Evolutionary conservation across 2,888 invertebrate species (phyloP), one percentile per base, ranked within the genome.

Genomic region (Vesta saturnalis): DNA sequence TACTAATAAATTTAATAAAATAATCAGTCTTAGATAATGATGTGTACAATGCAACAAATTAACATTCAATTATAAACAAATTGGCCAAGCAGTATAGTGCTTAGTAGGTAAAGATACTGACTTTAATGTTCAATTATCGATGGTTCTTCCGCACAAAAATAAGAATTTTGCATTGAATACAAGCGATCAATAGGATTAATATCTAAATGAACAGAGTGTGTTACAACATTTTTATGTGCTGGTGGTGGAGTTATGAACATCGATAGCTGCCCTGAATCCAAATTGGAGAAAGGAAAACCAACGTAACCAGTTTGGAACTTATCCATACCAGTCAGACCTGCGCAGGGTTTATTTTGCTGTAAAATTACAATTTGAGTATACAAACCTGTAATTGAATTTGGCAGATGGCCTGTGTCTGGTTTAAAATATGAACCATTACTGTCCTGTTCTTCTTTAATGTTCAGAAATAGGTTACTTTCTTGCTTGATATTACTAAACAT

Each of bases 131-230:
- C 82, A 74, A 82, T 77, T 58, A 76, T 77, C 46, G 75, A 73
- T 19, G 83, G 72, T 23, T 87, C 88, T 69, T 89, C 88, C 22
- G 85, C 87, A 73, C 89, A 87, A 81, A 89, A 89, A 77, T 89
- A 89, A 12, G 89, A 89, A 76, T 86, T 89, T 77, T 89, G 89
- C 89, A 89, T 89, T 66, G 89, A 89, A 77, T 89, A 89, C 14
- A 89, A 80, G 47, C 89, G 85, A 82, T 89, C 89, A 70, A 89
- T 89, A 8, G 89, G 89, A 80, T 89, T 89, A 67, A 67, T 70
- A 39, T 69, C 65, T 16, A 70, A 49, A 57, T 72, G 66, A 21
- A 70, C 73, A 47, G 75, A 73, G 43, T 79, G 80, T 8, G 79
- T 77, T 22, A 64, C 83, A 80, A 71, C 82, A 81, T 74, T 86